These are phyloP conservation scores for Aurelia coerulea DNA, from an alignment of 30 jellyfish, hydroid and myxozoan species.

Conservation along the genomic window DNA sequence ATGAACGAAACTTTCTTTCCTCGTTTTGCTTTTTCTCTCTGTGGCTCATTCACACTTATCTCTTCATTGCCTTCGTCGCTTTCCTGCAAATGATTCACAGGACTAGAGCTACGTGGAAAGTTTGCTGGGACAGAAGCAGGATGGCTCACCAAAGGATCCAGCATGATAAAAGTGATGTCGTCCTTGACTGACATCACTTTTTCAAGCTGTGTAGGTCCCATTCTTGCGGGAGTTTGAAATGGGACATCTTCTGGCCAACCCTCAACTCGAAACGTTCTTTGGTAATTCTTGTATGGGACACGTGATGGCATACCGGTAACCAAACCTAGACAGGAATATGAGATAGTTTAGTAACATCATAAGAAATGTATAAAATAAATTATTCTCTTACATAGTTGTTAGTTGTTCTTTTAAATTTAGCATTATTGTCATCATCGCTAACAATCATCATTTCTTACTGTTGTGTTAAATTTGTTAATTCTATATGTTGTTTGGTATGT, in stretches of 20 bases:
- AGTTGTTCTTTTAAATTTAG: neutral
- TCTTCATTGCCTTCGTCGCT: neutral
- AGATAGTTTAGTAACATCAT: neutral
- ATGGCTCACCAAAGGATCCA: constrained; percentile 22
- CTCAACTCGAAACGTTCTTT: constrained; percentile 13
- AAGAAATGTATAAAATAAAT: neutral
- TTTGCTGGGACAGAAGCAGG: constrained; percentile 29
- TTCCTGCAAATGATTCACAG: neutral
- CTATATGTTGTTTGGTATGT: too few relatives aligned
- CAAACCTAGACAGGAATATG: neutral
- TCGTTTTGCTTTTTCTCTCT: neutral
- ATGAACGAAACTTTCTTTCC: neutral
- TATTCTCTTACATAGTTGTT: neutral
- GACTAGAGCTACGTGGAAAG: neutral
- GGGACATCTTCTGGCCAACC: constrained; percentile 46
- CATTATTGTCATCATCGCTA: too few relatives aligned
- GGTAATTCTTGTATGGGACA: constrained; percentile 23
- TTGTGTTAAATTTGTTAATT: too few relatives aligned
- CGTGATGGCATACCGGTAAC: constrained; percentile 15
- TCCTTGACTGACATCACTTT: constrained; percentile 14
- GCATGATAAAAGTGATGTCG: constrained; percentile 3
- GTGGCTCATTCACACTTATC: constrained; percentile 5
- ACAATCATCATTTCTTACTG: too few relatives aligned
- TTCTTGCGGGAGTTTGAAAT: constrained; percentile 34
- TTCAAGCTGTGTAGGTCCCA: constrained; percentile 43